Conservation (phyloP, 1,140 invertebrate genomes). For the Meteorus sp. region DNA sequence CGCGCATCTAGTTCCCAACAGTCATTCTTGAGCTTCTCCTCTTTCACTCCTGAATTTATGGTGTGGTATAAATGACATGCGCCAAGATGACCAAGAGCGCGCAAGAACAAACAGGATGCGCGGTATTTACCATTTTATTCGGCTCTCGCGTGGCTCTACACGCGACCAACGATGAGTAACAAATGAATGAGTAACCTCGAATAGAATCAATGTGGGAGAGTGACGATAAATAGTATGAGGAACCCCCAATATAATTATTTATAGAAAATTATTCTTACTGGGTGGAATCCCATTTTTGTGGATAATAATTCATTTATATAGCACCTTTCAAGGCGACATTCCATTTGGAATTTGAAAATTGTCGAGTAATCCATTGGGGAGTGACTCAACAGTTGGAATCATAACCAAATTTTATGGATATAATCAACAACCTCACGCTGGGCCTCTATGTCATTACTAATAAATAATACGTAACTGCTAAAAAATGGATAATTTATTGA, state of each 20-base stretch:
- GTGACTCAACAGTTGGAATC: constrained; percentile 19
- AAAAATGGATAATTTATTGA: too few relatives aligned
- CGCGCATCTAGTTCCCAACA: constrained; percentile 2
- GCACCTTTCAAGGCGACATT: not conserved
- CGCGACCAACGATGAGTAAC: not conserved
- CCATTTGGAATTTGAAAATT: too few relatives aligned
- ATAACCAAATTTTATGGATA: too few relatives aligned
- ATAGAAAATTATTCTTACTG: not conserved
- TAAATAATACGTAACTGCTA: too few relatives aligned
- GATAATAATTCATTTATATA: not conserved
- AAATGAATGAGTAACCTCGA: not conserved
- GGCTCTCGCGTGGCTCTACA: too few relatives aligned
- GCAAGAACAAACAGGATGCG: constrained; percentile 23
- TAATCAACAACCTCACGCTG: too few relatives aligned
- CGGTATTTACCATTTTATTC: constrained; percentile 13
- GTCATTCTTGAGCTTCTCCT: too few relatives aligned
- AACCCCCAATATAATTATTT: not conserved
- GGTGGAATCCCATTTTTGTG: too few relatives aligned
- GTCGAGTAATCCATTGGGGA: constrained; percentile 11
- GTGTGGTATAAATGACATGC: not conserved
- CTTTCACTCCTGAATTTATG: constrained; percentile 2
- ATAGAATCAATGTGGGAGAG: not conserved
- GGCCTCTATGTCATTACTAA: too few relatives aligned
- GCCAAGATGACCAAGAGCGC: constrained; percentile 3
- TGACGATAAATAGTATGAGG: not conserved